Evolutionary conservation across 2,113 vertebrate genomes (phyloP), one percentile per base, ranked within the genome.

Genomic region (Ardeotis arabs): DNA sequence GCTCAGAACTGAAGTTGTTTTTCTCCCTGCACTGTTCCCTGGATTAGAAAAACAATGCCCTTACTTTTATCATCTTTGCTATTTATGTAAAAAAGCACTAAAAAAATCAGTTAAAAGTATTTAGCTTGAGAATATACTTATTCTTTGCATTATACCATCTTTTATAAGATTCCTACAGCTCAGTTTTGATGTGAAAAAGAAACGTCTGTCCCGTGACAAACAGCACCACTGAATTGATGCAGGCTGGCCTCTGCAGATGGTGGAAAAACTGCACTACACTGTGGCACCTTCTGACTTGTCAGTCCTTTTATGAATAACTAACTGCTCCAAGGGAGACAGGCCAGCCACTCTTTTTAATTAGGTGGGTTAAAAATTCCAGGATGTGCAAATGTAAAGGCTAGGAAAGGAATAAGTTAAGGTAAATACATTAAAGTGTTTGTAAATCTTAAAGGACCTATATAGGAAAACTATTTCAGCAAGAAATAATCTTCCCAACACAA

Each of bases 191-290:
- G 24, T 44, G 10, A 8, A 23, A 53, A 31, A n/a, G 17, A 20
- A 35, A 25, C 3, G 10, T 9, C 35, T 31, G 41, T 50, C 3
- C 3, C 0, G 2, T 20, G 68, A n/a, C 27, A n/a, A 9, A 19
- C 25, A 28, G 33, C 18, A 19, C 3, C 23, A 4, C 23, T 5
- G n/a, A 4, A 1, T 1, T 24, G 68, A 6, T 25, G 27, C 10
- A 60, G n/a, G 7, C 7, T 50, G 17, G 18, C 35, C 29, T 20
- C 1, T 29, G 41, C 29, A 15, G 31, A 12, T 3, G 22, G 18
- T 21, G 15, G 24, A 19, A 14, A 68, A 45, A 31, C 15, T 13
- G 23, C 41, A 9, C 29, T 44, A 0, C 0, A 3, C 15, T 29
- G 6, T 21, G 56, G 29, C 9, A n/a, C 27, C 17, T 39, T 7